Evolutionary conservation across 2,113 vertebrate species (phyloP), one percentile per base, ranked within the genome.

Genomic region (Chionis minor): DNA sequence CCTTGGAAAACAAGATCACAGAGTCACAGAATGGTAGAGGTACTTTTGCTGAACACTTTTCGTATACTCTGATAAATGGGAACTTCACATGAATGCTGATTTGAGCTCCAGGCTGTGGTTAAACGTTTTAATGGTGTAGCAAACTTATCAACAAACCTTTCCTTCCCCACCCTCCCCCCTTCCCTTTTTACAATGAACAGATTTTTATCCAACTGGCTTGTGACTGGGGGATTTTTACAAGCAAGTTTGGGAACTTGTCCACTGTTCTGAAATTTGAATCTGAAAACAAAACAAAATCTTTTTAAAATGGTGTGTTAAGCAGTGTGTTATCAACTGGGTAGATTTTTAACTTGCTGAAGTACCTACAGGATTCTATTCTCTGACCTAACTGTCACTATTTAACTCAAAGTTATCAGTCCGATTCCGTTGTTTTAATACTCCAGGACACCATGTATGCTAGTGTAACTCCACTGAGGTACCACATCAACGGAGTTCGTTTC

Each of bases 111-210:
- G 85, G 74, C 88, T 63, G 96, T 69, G 96, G 97, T 95, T 96
- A 96, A 96, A 88, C 23, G 12, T 96, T 95, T 94, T 66, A 96
- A 96, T 84, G 93, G 92, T 3, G 11, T 59, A 95, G 55, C 81
- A 93, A 95, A 94, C 86, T 96, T 96, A 98, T 96, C 97, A 93
- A 93, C 80, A 94, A 96, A 94, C 73, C 70, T 86, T 94, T 95
- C 86, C 96, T 93, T 96, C 54, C 75, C 71, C 65, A 77, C 77
- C 51, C 79, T 71, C 12, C 33, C 47, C 80, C 74, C 87, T 96
- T 96, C 90, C 93, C 65, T 96, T 97, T 97, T 96, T 92, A 79
- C 14, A 38, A 16, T 77, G 54, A 94, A 96, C 67, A 90, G 74
- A 89, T 96, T 96, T 96, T 92, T 95, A 97, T 96, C 92, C 27